phyloP scores from a whole-genome alignment of 1,140 invertebrate species.

The Rhagoletis zephyria region DNA sequence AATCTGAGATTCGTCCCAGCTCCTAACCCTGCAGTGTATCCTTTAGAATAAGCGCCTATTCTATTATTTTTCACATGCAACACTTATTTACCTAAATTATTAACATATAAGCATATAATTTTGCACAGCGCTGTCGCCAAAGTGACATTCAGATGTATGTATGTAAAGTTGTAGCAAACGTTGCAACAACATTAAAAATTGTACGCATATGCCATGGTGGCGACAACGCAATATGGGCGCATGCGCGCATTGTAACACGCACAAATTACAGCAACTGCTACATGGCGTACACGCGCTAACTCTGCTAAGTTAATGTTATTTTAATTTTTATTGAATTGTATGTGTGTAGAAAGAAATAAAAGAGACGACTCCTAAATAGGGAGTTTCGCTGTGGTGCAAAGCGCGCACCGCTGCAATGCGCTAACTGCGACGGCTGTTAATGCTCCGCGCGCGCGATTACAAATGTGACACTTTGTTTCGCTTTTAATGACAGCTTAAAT shows the following conservation, averaged over 20 bases:
- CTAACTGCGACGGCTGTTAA: background rate
- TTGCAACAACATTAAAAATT: background rate
- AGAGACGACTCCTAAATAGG: background rate
- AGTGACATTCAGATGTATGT: background rate
- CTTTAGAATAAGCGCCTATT: background rate
- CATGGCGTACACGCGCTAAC: background rate
- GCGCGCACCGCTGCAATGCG: background rate
- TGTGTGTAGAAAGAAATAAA: background rate
- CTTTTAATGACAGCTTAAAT: slow-evolving; percentile 14
- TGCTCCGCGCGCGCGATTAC: background rate
- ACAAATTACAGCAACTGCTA: background rate
- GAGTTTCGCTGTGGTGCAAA: background rate
- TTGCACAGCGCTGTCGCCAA: background rate
- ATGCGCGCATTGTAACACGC: slow-evolving; percentile 33
- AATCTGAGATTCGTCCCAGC: no score
- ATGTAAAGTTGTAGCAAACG: background rate
- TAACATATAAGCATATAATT: background rate
- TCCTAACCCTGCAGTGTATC: no score
- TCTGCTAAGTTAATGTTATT: slow-evolving; percentile 15
- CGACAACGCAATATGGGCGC: slow-evolving; percentile 1
- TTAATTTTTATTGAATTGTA: slow-evolving; percentile 34
- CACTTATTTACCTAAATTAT: background rate
- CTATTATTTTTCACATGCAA: background rate
- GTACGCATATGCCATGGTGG: background rate
- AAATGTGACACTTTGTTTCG: slow-evolving; percentile 6